phyloP scores from a whole-genome alignment of 2,888 invertebrate genomes.

The Epistrophe eligans region DNA sequence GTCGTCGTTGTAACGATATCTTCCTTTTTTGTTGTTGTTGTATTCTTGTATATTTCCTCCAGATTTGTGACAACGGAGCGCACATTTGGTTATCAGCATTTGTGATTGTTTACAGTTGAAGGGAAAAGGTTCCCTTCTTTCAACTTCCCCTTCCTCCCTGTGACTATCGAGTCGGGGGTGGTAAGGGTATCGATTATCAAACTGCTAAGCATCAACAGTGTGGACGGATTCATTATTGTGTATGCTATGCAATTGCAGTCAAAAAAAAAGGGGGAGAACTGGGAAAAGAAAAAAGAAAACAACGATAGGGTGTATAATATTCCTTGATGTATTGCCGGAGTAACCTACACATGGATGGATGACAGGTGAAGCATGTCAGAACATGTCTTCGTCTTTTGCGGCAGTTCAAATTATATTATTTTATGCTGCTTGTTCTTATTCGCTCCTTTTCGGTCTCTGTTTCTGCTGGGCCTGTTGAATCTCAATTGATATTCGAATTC shows the following conservation, averaged over 20 bases:
- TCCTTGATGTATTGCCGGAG: constrained; percentile 24
- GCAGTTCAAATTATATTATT: constrained; percentile 69
- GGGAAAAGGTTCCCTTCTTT: constrained; percentile 6
- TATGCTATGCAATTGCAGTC: background rate
- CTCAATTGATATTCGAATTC: constrained; percentile 57
- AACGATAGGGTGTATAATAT: constrained; percentile 31
- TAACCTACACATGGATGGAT: constrained; percentile 53
- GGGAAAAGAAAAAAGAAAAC: constrained; percentile 3
- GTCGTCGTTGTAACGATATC: constrained; percentile 37
- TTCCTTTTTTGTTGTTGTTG: constrained; percentile 11
- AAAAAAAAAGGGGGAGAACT: constrained; percentile 7
- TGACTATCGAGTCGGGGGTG: constrained; percentile 43
- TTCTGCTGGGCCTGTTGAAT: constrained; percentile 6
- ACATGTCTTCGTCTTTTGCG: constrained; percentile 71
- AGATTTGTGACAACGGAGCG: constrained; percentile 59
- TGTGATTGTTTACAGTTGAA: constrained; percentile 70
- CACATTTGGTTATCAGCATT: constrained; percentile 67
- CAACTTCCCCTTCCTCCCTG: background rate
- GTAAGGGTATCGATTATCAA: constrained; percentile 57
- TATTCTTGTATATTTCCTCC: background rate
- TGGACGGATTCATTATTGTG: constrained; percentile 51
- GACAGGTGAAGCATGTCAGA: constrained; percentile 78
- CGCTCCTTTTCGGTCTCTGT: background rate
- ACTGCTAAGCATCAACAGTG: constrained; percentile 36
- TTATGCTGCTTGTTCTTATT: constrained; percentile 26